A percentile compares a stretch with the other conserved stretches of the same genome.
phyloP scores from a whole-genome alignment of 2,888 invertebrate genomes.

The Lithophane semibrunnea region DNA sequence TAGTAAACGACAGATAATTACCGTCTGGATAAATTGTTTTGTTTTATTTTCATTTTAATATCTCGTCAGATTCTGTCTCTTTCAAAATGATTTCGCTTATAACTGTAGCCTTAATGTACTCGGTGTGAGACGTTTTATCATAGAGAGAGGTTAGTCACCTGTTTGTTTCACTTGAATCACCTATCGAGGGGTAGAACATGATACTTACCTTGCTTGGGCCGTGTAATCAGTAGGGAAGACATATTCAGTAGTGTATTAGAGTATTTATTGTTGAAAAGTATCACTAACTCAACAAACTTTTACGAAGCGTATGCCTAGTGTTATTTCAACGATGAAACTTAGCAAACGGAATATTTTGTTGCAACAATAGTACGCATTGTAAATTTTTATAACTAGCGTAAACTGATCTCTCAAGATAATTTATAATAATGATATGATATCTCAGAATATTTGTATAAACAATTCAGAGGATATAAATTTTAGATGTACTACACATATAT shows the following conservation, averaged over 20 bases:
- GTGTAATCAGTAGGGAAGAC: conserved; percentile 85
- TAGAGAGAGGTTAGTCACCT: conserved; percentile 71
- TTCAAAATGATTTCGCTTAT: conserved; percentile 74
- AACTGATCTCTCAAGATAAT: conserved; percentile 90
- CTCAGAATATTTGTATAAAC: conserved; percentile 89
- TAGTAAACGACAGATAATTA: conserved; percentile 84
- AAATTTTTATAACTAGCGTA: conserved; percentile 89
- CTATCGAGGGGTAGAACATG: conserved; percentile 72
- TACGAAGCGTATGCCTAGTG: conserved; percentile 84
- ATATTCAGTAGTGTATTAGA: conserved; percentile 86
- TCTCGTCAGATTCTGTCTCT: conserved; percentile 69
- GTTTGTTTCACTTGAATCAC: conserved; percentile 73
- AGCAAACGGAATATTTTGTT: conserved; percentile 82
- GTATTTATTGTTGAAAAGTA: conserved; percentile 85
- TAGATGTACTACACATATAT: conserved; percentile 83
- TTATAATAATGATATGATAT: conserved; percentile 88
- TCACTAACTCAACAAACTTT: conserved; percentile 81
- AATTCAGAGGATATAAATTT: conserved; percentile 87
- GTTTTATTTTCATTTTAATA: conserved; percentile 78
- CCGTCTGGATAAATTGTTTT: conserved; percentile 83
- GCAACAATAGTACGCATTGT: conserved; percentile 87
- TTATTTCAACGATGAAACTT: conserved; percentile 84
- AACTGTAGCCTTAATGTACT: conserved; percentile 70
- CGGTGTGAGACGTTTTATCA: conserved; percentile 71
- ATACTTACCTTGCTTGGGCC: conserved; percentile 83